A percentile compares a stretch with the other conserved stretches of the same genome.
These are phyloP conservation scores for Cinara cedri DNA, from an alignment of 2,888 invertebrate species.

Conservation along the genomic window DNA sequence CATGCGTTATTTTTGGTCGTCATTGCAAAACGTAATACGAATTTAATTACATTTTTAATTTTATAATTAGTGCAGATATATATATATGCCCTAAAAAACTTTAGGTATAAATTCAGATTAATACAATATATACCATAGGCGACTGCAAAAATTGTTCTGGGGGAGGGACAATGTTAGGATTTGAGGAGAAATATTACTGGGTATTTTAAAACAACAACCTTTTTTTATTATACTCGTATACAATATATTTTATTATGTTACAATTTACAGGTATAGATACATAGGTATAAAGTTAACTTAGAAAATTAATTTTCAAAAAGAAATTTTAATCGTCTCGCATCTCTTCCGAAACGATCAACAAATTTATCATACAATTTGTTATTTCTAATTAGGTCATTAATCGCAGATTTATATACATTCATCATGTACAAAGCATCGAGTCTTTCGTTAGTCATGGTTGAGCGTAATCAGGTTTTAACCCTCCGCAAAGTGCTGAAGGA, in stretches of 20 bases:
- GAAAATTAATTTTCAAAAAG: too few species aligned
- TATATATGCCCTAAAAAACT: too few species aligned
- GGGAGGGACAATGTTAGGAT: too few species aligned
- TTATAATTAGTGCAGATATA: too few species aligned
- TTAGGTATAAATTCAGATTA: too few species aligned
- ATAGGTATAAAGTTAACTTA: too few species aligned
- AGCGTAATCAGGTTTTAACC: background rate
- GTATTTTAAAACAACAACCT: too few species aligned
- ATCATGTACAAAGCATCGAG: background rate
- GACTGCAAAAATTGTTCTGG: background rate
- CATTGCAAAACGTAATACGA: conserved; percentile 15
- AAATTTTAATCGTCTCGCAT: background rate
- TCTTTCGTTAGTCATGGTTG: background rate
- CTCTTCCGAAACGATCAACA: conserved; percentile 6
- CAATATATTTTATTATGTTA: background rate
- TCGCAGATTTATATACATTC: background rate
- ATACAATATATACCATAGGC: too few species aligned
- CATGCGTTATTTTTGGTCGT: conserved; percentile 24
- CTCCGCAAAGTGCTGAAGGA: background rate
- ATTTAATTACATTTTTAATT: too few species aligned
- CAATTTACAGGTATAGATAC: background rate
- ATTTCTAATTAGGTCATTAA: background rate
- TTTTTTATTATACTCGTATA: background rate
- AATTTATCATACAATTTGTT: background rate
- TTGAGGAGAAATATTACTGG: too few species aligned